phyloP scores from a whole-genome alignment of 53 echinoderm and acorn worm species.

The Mesocentrotus franciscanus region DNA sequence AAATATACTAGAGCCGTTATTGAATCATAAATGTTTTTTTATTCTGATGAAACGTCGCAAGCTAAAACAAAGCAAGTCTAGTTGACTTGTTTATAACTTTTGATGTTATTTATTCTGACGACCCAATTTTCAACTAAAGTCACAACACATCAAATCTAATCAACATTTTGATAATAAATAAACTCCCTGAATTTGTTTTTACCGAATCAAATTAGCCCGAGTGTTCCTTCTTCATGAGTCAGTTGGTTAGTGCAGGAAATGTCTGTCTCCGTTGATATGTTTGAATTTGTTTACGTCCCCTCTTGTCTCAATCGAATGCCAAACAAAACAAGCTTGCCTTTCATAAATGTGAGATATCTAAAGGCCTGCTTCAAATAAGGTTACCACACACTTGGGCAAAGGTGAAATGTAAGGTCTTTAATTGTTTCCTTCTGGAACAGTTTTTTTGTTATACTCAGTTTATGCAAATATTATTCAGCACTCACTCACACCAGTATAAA shows the following conservation, averaged over 20 bases:
- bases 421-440: neutral
- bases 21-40: too few relatives aligned
- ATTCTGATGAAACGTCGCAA: too few relatives aligned
- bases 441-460: too few relatives aligned
- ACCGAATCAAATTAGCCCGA: neutral
- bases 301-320: conserved; percentile 9
- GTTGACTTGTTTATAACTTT: neutral
- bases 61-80: too few relatives aligned
- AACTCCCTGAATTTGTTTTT: neutral
- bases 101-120: neutral
- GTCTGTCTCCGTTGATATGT: conserved; percentile 22
- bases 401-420: neutral
- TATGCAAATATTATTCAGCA: neutral
- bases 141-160: conserved; percentile 35
- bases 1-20: too few relatives aligned
- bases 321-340: conserved; percentile 27
- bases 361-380: neutral
- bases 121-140: neutral
- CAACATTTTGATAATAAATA: neutral
- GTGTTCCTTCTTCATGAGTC: conserved; percentile 21
- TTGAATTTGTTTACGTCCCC: neutral
- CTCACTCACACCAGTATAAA: neutral
- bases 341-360: neutral
- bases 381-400: neutral
- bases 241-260: neutral